These are phyloP conservation scores for Strigops habroptila DNA, from an alignment of 2,113 vertebrate genomes.

Conservation along the genomic window DNA sequence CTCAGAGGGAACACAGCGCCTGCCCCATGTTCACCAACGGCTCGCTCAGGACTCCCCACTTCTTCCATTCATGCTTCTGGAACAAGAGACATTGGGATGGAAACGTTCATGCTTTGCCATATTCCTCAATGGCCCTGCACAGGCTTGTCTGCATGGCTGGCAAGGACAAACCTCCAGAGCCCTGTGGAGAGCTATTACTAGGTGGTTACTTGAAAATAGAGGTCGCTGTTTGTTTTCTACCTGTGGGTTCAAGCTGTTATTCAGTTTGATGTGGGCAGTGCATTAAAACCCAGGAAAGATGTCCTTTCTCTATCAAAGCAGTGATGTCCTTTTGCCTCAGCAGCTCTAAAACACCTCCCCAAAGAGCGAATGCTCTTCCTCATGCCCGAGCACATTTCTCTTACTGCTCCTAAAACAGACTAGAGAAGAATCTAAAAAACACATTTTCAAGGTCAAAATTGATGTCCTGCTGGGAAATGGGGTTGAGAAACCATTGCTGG, in stretches of 20 bases:
- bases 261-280: neutral
- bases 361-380: neutral
- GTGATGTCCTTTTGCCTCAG: neutral
- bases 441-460: neutral
- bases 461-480: neutral
- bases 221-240: neutral
- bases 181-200: neutral
- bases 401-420: neutral
- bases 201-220: conserved; percentile 3
- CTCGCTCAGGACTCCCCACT: neutral
- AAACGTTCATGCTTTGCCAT: neutral
- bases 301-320: neutral
- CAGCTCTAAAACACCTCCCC: neutral
- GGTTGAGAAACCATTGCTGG: neutral
- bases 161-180: neutral
- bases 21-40: neutral
- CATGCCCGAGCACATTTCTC: neutral
- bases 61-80: conserved; percentile 36
- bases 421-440: neutral
- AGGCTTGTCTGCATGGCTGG: neutral
- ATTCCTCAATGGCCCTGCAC: neutral
- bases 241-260: neutral
- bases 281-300: neutral
- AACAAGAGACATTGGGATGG: conserved; percentile 12
- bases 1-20: neutral